Conservation (phyloP, 2,888 invertebrate genomes). For the Dysmachus trigonus region DNA sequence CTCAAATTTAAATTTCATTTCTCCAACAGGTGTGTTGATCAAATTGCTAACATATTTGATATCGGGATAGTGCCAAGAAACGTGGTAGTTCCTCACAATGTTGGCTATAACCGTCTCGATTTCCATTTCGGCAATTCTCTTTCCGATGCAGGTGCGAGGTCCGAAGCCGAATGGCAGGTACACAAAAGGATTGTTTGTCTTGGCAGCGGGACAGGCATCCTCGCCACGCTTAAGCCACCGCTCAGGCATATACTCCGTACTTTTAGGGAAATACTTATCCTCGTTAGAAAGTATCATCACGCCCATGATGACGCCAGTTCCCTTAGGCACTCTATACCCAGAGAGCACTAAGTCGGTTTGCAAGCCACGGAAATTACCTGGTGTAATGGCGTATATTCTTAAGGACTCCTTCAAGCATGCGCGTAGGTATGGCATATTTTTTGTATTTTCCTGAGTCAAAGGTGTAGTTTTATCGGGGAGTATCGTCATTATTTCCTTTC, state of each 20-base stretch:
- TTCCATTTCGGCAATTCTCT: slow-evolving; percentile 79
- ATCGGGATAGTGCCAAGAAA: slow-evolving; percentile 56
- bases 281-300: slow-evolving; percentile 70
- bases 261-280: slow-evolving; percentile 72
- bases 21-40: slow-evolving; percentile 59
- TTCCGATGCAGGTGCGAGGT: slow-evolving; percentile 75
- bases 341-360: slow-evolving; percentile 70
- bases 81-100: slow-evolving; percentile 58
- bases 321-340: slow-evolving; percentile 73
- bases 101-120: slow-evolving; percentile 68
- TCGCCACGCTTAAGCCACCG: slow-evolving; percentile 70
- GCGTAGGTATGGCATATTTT: slow-evolving; percentile 70
- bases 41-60: slow-evolving; percentile 57
- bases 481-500: slow-evolving; percentile 67
- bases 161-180: slow-evolving; percentile 76
- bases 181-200: slow-evolving; percentile 55
- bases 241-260: slow-evolving; percentile 76
- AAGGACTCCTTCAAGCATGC: slow-evolving; percentile 80
- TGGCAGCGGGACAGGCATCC: slow-evolving; percentile 44
- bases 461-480: slow-evolving; percentile 61
- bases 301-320: slow-evolving; percentile 80
- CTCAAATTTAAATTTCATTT: slow-evolving; percentile 60
- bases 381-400: slow-evolving; percentile 70
- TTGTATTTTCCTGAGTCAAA: slow-evolving; percentile 64
- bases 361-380: slow-evolving; percentile 69